Percentiles rank a stretch among this genome's conserved stretches.
These are phyloP conservation scores for Eupeodes latifasciatus DNA, from an alignment of 2,888 invertebrate species.

Conservation along the genomic window DNA sequence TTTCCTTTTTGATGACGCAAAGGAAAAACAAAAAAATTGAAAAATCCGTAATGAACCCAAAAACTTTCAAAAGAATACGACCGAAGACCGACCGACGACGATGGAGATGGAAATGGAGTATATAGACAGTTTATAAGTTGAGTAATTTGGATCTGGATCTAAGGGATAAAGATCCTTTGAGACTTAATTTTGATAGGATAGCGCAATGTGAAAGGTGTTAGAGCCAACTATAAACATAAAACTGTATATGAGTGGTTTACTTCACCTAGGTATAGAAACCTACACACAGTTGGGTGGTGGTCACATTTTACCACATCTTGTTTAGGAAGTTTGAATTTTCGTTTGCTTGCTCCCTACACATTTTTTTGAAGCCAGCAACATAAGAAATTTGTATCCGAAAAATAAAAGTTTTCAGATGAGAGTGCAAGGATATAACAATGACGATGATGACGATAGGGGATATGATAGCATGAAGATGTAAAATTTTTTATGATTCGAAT, in stretches of 20 bases:
- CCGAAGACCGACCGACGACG: too few species aligned
- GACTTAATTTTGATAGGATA: slow-evolving; percentile 24
- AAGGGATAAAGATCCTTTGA: slow-evolving; percentile 31
- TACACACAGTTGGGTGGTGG: not conserved
- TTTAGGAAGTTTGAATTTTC: slow-evolving; percentile 45
- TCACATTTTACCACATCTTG: slow-evolving; percentile 57
- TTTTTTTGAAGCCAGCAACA: not conserved
- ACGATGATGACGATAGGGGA: slow-evolving; percentile 33
- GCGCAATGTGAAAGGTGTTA: slow-evolving; percentile 42
- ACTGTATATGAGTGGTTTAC: not conserved
- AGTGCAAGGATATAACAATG: slow-evolving; percentile 35
- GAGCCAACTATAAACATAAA: not conserved
- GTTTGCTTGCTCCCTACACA: not conserved
- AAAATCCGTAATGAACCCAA: slow-evolving; percentile 55
- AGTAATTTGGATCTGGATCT: slow-evolving; percentile 41
- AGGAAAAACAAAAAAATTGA: not conserved
- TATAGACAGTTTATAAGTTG: slow-evolving; percentile 34
- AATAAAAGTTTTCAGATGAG: slow-evolving; percentile 52
- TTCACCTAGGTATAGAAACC: too few species aligned
- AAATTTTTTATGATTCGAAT: slow-evolving; percentile 51
- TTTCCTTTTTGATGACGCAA: slow-evolving; percentile 1
- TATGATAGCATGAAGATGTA: slow-evolving; percentile 26
- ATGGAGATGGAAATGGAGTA: slow-evolving; percentile 9
- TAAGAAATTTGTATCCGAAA: slow-evolving; percentile 38
- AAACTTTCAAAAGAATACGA: slow-evolving; percentile 37